Percentiles rank a stretch among this genome's conserved stretches.
Evolutionary conservation across 1,140 invertebrate species (phyloP).

Genomic region (Drosophila tristis): DNA sequence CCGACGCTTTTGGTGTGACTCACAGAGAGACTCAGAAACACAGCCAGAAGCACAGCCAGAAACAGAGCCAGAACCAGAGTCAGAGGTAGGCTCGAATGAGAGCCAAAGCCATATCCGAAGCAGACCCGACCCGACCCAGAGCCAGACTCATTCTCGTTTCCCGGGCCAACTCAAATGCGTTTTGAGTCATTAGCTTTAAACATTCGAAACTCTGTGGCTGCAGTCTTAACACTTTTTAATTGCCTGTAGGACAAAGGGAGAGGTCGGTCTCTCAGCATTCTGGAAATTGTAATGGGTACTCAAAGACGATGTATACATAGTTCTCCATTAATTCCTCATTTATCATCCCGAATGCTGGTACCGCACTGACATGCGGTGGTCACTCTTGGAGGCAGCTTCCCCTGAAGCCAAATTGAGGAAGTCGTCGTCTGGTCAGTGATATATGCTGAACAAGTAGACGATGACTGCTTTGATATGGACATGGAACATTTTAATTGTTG

Average conservation of each 20-base stretch:
- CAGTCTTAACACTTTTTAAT: slow-evolving; percentile 72
- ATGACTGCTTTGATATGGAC: slow-evolving; percentile 27
- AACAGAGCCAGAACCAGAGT: not conserved
- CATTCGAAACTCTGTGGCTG: slow-evolving; percentile 16
- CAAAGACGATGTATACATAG: not conserved
- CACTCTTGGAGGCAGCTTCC: slow-evolving; percentile 15
- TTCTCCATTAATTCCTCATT: slow-evolving; percentile 38
- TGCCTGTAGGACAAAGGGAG: slow-evolving; percentile 38
- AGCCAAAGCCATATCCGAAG: not conserved
- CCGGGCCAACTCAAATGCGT: slow-evolving; percentile 2
- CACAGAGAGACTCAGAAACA: not conserved
- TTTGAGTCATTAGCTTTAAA: slow-evolving; percentile 69
- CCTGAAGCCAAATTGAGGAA: slow-evolving; percentile 13
- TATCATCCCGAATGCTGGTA: slow-evolving; percentile 41
- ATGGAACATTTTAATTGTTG: slow-evolving; percentile 39
- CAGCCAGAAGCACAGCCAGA: not conserved
- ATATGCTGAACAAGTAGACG: slow-evolving; percentile 47
- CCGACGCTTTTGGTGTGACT: slow-evolving; percentile 29
- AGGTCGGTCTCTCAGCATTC: slow-evolving; percentile 12
- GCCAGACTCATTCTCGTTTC: no score
- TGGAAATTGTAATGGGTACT: slow-evolving; percentile 14
- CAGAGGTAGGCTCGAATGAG: not conserved
- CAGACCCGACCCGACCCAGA: not conserved
- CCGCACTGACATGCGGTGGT: slow-evolving; percentile 31
- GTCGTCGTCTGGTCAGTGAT: slow-evolving; percentile 21